Base-by-base conservation (phyloP, 92 coral and sea anemone genomes). In the Zoanthus sansibaricus region DNA sequence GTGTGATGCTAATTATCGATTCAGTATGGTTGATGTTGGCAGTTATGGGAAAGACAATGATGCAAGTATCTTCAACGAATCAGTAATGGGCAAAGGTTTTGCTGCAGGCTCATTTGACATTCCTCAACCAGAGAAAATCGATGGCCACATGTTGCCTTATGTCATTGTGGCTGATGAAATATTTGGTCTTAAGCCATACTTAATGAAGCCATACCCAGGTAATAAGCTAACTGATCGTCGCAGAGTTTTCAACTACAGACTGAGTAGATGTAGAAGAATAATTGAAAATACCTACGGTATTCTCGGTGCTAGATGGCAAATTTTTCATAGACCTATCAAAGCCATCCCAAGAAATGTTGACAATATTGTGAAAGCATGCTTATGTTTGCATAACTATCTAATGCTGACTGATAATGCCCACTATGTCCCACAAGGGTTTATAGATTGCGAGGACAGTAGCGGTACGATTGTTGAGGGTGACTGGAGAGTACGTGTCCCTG, bases 171-270 rank as follows among this genome's bases (percentile, higher is more conserved):
- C 48, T 16, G 82, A 77, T 77, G 69, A 76, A 20, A 77, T 55
- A 54, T 77, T 77, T 77, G 82, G 68, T 77, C 82, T 77, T 54
- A 77, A 77, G 42, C 67, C 48, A 7, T 77, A 54, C 48, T 31
- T 87, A 78, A 77, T 86, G 77, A 77, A 86, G 30, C 77, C 89
- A 66, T 86, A 67, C 68, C 84, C 89, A 44, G 78, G 89, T 12
- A 17, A 21, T 47, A 75, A 69, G n/a, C 78, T 45, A 30, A 67
- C 84, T 1, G 89, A 77, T 18, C 42, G 64, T 3, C 62, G 51
- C 15, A 17, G 21, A 12, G 89, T 86, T 42, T 86, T 64, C 71
- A 76, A 77, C 15, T 86, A 77, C 46, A 47, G 89, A 56, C 48
- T 77, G 17, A 77, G 82, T 62, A 31, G 69, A 16, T 77, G 82